A percentile compares a stretch with the other conserved stretches of the same genome.
These are phyloP conservation scores for Heliconius melpomene DNA, from an alignment of 1,140 invertebrate species.

Conservation along the genomic window DNA sequence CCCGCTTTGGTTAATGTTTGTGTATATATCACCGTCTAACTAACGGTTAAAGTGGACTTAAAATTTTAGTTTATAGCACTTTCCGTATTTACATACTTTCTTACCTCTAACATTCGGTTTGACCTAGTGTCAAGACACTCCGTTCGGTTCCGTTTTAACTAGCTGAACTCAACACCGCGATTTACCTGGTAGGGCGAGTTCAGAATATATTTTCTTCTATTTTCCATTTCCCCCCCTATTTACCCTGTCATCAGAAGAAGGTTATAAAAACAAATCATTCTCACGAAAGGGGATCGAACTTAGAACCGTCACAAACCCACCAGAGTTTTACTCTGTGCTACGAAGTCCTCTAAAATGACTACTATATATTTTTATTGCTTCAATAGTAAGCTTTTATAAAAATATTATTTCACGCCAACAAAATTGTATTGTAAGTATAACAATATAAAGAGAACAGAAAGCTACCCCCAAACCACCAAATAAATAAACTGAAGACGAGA, in stretches of 20 bases:
- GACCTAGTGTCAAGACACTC: neutral
- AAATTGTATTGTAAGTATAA: neutral
- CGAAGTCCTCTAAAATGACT: too few species aligned
- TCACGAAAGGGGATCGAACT: too few species aligned
- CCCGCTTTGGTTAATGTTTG: neutral
- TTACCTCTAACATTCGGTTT: neutral
- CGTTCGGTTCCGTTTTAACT: neutral
- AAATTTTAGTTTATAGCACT: neutral
- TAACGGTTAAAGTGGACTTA: neutral
- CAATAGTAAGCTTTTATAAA: neutral
- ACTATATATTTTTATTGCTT: too few species aligned
- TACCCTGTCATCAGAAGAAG: too few species aligned
- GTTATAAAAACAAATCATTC: too few species aligned
- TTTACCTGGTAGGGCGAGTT: too few species aligned
- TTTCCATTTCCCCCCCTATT: neutral
- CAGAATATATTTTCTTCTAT: neutral
- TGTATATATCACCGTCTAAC: neutral
- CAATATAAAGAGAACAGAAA: neutral
- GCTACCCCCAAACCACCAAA: neutral
- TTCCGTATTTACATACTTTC: neutral
- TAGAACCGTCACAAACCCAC: too few species aligned
- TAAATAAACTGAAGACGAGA: slow-evolving; percentile 2
- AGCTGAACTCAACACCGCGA: too few species aligned
- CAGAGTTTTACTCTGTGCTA: too few species aligned
- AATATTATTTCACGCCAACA: neutral